Conservation (phyloP, 2,888 invertebrate genomes). For the Neoitamus cyanurus region DNA sequence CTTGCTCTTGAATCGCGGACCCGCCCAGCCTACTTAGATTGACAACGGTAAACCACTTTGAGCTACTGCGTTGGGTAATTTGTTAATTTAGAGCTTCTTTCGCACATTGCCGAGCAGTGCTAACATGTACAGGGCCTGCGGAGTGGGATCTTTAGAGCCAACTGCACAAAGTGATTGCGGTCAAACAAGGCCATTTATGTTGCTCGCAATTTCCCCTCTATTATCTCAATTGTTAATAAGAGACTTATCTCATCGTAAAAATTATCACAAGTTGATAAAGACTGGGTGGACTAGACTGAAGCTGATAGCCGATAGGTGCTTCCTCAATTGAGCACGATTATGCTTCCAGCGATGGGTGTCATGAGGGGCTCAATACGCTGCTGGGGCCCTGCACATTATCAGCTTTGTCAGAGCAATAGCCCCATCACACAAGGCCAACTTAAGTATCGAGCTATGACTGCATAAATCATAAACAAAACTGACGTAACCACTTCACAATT, state of each 20-base stretch:
- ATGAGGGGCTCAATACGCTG: not conserved
- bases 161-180: not conserved
- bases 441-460: not conserved
- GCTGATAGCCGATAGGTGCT: not conserved
- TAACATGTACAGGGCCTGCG: not conserved
- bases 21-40: not conserved
- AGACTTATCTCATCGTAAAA: not conserved
- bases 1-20: not conserved
- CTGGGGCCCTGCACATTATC: not conserved
- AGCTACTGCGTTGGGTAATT: not conserved
- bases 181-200: not conserved
- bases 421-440: not conserved
- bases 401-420: not conserved
- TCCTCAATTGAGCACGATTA: not conserved
- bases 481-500: not conserved
- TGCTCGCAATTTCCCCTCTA: not conserved
- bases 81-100: not conserved
- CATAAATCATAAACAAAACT: constrained; percentile 5
- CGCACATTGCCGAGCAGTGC: not conserved
- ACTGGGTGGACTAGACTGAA: not conserved
- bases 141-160: not conserved
- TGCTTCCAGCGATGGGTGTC: not conserved
- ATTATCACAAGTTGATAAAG: not conserved
- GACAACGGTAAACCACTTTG: not conserved
- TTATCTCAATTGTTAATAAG: not conserved